These are phyloP conservation scores for Dryocosmus kuriphilus DNA, from an alignment of 2,888 invertebrate species.

Conservation along the genomic window DNA sequence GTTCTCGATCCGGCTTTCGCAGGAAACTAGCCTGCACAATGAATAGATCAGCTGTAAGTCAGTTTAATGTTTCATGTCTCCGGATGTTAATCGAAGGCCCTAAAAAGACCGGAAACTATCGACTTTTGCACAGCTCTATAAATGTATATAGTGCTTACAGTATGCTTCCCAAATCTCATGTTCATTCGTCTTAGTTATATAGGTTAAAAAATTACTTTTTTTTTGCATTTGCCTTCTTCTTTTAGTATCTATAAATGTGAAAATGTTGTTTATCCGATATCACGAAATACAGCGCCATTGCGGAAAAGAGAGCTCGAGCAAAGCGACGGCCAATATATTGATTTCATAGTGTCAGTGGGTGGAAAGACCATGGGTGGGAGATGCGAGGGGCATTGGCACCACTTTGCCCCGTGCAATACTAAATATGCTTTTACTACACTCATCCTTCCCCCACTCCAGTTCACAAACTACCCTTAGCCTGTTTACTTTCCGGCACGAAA, in stretches of 20 bases:
- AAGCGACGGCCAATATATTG: conserved; percentile 33
- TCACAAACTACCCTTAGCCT: conserved; percentile 20
- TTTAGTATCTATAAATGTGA: background rate
- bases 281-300: conserved; percentile 21
- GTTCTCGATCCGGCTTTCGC: conserved; percentile 32
- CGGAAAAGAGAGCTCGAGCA: conserved; percentile 16
- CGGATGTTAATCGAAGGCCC: conserved; percentile 15
- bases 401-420: conserved; percentile 13
- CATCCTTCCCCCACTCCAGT: background rate
- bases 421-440: conserved; percentile 13
- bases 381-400: conserved; percentile 23
- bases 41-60: conserved; percentile 31
- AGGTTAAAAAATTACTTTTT: background rate
- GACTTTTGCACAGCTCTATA: background rate
- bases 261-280: conserved; percentile 11
- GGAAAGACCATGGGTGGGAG: background rate
- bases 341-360: conserved; percentile 18
- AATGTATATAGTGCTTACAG: too few species aligned
- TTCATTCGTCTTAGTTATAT: background rate
- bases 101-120: conserved; percentile 3
- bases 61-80: conserved; percentile 28
- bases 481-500: conserved; percentile 7
- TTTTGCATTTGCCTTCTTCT: background rate
- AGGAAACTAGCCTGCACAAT: conserved; percentile 28
- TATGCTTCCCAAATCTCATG: background rate